These are phyloP conservation scores for Lepus americanus DNA, from an alignment of 2,113 vertebrate genomes.

Conservation along the genomic window DNA sequence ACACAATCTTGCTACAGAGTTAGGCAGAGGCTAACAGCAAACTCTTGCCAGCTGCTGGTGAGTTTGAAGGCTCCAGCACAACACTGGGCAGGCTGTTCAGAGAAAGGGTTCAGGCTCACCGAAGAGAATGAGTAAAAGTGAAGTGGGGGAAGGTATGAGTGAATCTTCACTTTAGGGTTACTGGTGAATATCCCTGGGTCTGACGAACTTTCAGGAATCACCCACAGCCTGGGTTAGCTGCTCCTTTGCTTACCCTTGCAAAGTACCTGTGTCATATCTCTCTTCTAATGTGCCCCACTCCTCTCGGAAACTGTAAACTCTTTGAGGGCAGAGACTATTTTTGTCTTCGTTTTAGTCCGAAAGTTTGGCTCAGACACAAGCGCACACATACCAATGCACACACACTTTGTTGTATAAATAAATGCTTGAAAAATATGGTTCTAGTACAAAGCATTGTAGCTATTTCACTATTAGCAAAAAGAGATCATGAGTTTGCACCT, in stretches of 20 bases:
- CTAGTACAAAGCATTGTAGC: neutral
- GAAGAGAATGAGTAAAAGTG: neutral
- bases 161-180: neutral
- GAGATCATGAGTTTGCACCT: constrained; percentile 52
- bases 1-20: neutral
- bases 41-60: neutral
- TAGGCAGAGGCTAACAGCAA: neutral
- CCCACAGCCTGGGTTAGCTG: neutral
- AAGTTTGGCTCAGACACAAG: neutral
- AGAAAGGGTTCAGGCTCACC: neutral
- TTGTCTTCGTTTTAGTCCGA: neutral
- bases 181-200: neutral
- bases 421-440: constrained; percentile 44
- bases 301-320: neutral
- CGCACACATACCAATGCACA: neutral
- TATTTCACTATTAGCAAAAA: constrained; percentile 62
- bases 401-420: neutral
- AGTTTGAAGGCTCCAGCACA: neutral
- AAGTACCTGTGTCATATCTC: neutral
- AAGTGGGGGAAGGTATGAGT: neutral
- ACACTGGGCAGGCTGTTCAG: neutral
- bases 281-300: neutral
- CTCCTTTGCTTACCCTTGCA: neutral
- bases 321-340: neutral
- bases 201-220: neutral